phyloP scores from a whole-genome alignment of 2,797 vertebrate species.

The Falco naumanni region DNA sequence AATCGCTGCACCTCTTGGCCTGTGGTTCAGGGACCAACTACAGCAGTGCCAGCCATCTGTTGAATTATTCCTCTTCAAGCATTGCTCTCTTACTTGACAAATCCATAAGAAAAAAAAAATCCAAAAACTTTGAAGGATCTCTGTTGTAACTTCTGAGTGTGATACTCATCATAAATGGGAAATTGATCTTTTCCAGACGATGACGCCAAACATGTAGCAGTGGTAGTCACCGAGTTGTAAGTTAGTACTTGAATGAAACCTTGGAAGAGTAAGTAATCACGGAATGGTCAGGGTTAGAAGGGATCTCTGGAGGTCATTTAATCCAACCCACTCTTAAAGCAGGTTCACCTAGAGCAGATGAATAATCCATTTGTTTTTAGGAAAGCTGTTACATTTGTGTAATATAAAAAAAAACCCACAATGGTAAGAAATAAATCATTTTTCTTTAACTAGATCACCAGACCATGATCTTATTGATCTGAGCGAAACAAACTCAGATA shows the following conservation, averaged over 20 bases:
- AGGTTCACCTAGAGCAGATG: too few species aligned
- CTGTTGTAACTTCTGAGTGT: background rate
- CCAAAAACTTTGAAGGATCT: background rate
- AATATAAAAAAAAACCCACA: background rate
- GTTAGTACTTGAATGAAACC: background rate
- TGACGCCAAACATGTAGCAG: background rate
- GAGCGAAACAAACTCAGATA: background rate
- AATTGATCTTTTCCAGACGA: background rate
- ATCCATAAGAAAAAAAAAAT: background rate
- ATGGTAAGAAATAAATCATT: background rate
- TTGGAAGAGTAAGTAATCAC: background rate
- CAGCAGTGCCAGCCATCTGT: background rate
- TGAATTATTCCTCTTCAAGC: background rate
- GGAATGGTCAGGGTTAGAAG: too few species aligned
- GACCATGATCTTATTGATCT: background rate
- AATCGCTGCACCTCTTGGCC: background rate
- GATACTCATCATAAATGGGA: fast-evolving
- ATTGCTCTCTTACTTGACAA: background rate
- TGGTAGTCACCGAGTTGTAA: background rate
- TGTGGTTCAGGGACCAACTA: background rate
- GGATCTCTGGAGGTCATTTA: too few species aligned
- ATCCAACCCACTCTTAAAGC: too few species aligned
- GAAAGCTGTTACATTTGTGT: background rate
- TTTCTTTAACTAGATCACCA: background rate
- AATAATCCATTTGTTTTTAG: background rate